Conservation (phyloP, 2,888 invertebrate species). For the Leptinotarsa rubiginosa region DNA sequence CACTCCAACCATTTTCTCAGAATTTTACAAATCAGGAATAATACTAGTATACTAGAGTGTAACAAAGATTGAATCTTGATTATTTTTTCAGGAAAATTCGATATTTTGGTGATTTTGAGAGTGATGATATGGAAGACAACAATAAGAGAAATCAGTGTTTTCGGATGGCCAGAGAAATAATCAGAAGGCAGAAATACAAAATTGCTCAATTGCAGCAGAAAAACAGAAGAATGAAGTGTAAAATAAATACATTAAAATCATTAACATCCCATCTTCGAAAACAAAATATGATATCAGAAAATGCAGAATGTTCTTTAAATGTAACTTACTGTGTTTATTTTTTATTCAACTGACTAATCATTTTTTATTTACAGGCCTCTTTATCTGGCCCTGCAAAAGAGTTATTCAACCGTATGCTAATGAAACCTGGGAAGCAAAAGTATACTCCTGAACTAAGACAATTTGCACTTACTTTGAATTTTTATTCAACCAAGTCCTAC, state of each 20-base stretch:
- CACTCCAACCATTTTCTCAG: too few relatives aligned
- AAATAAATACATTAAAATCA: background rate
- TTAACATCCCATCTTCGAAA: background rate
- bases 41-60: background rate
- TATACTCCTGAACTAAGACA: conserved; percentile 31
- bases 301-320: background rate
- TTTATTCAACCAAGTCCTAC: conserved; percentile 42
- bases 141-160: background rate
- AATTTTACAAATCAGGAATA: too few relatives aligned
- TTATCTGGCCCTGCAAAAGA: conserved; percentile 17
- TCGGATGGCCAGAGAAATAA: background rate
- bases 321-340: background rate
- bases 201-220: background rate
- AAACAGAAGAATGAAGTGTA: background rate
- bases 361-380: conserved; percentile 16
- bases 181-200: background rate
- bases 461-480: conserved; percentile 45
- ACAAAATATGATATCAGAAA: background rate
- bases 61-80: background rate
- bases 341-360: background rate
- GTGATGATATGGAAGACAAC: background rate
- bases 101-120: conserved; percentile 4
- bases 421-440: conserved; percentile 16
- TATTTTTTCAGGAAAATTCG: background rate
- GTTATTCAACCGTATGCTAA: conserved; percentile 8